Conservation (phyloP, 1,140 invertebrate genomes). For the Propsilocerus akamusi region DNA sequence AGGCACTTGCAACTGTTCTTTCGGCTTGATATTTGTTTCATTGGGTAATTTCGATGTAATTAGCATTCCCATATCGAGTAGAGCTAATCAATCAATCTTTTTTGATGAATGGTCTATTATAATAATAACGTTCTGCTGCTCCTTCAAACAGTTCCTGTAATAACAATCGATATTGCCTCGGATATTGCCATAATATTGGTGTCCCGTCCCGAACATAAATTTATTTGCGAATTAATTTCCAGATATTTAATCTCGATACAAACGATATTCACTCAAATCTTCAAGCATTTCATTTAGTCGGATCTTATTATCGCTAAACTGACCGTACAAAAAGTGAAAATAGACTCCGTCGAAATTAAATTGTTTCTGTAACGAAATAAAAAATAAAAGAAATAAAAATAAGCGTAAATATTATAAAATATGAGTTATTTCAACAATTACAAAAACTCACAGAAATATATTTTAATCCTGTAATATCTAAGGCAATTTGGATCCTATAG, state of each 20-base stretch:
- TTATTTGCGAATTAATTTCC: not conserved
- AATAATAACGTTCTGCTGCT: too few relatives aligned
- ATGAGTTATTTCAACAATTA: not conserved
- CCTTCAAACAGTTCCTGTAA: too few relatives aligned
- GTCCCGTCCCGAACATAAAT: too few relatives aligned
- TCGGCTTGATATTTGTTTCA: conserved; percentile 1
- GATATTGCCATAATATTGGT: too few relatives aligned
- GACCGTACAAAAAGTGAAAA: not conserved
- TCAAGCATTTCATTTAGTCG: not conserved
- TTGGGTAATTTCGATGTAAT: conserved; percentile 3
- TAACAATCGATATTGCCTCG: too few relatives aligned
- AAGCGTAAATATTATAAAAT: too few relatives aligned
- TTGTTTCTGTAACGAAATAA: not conserved
- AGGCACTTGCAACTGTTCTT: too few relatives aligned
- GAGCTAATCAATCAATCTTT: too few relatives aligned
- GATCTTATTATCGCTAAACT: not conserved
- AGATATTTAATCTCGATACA: not conserved
- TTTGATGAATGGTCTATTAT: too few relatives aligned
- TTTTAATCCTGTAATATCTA: not conserved
- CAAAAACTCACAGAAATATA: not conserved
- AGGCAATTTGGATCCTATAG: not conserved
- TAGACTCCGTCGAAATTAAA: not conserved
- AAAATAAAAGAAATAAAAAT: not conserved
- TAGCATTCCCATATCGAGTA: too few relatives aligned
- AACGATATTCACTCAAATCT: not conserved